Conservation (phyloP, 2,113 vertebrate species). For the Geothlypis trichas region DNA sequence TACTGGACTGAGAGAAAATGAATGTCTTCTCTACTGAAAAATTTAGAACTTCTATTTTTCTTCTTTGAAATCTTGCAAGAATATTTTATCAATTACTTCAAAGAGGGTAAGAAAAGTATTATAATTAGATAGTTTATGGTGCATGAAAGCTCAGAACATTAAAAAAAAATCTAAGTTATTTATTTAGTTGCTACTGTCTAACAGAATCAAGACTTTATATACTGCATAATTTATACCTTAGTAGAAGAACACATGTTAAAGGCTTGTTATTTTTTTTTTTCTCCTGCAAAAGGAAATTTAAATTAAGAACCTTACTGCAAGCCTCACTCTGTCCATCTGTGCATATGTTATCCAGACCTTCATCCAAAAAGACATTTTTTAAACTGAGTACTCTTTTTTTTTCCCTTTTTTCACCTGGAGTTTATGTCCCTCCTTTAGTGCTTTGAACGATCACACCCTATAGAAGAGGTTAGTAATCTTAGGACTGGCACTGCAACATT, state of each 20-base stretch:
- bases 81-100: slow-evolving; percentile 11
- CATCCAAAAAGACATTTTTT: background rate
- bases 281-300: background rate
- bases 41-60: background rate
- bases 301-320: background rate
- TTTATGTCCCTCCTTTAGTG: background rate
- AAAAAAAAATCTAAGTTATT: background rate
- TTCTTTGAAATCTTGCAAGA: slow-evolving; percentile 2
- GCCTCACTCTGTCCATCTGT: background rate
- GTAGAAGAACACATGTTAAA: background rate
- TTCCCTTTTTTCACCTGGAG: background rate
- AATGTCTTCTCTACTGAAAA: background rate
- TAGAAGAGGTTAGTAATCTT: background rate
- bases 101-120: background rate
- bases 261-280: background rate
- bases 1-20: slow-evolving; percentile 23
- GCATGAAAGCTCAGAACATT: background rate
- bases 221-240: slow-evolving; percentile 2
- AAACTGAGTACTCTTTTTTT: background rate
- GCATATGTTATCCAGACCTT: background rate
- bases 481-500: background rate
- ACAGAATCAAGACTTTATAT: background rate
- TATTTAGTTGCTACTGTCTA: background rate
- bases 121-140: slow-evolving; percentile 1
- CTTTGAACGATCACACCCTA: background rate